phyloP scores from a whole-genome alignment of 2,888 invertebrate genomes.

The Elmis aenea region DNA sequence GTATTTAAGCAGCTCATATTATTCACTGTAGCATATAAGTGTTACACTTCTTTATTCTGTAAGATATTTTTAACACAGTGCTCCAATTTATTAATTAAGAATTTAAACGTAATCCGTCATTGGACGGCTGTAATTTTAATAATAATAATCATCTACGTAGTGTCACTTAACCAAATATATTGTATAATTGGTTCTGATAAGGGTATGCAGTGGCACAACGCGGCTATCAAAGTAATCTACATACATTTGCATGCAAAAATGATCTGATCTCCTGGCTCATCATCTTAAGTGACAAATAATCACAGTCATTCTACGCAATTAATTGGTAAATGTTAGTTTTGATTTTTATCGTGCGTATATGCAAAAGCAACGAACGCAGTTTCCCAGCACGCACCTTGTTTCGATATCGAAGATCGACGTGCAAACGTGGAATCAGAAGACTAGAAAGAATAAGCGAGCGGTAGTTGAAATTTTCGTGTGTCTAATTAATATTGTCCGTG shows the following conservation, averaged over 20 bases:
- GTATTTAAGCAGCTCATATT: too few species aligned
- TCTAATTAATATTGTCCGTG: too few species aligned
- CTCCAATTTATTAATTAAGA: constrained; percentile 47
- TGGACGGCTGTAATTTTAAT: constrained; percentile 45
- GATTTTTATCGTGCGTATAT: constrained; percentile 37
- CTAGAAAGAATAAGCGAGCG: too few species aligned
- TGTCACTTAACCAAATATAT: constrained; percentile 46
- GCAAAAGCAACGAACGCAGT: constrained; percentile 11
- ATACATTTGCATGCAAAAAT: constrained; percentile 12
- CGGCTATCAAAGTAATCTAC: constrained; percentile 15
- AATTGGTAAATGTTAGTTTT: constrained; percentile 46
- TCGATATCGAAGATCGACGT: too few species aligned
- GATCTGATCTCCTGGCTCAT: constrained; percentile 36
- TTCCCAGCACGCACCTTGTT: too few species aligned
- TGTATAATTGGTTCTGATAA: constrained; percentile 49
- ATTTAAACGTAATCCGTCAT: constrained; percentile 42
- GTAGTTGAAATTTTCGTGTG: too few species aligned
- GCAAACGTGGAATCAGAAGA: too few species aligned
- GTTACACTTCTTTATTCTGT: too few species aligned
- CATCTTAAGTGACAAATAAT: constrained; percentile 48
- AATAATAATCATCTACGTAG: constrained; percentile 42
- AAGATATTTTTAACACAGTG: too few species aligned
- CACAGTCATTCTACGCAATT: constrained; percentile 44
- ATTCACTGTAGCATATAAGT: too few species aligned
- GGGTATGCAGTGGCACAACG: constrained; percentile 38